Conservation (phyloP, 2,888 invertebrate species). For the Heliconius cydno region DNA sequence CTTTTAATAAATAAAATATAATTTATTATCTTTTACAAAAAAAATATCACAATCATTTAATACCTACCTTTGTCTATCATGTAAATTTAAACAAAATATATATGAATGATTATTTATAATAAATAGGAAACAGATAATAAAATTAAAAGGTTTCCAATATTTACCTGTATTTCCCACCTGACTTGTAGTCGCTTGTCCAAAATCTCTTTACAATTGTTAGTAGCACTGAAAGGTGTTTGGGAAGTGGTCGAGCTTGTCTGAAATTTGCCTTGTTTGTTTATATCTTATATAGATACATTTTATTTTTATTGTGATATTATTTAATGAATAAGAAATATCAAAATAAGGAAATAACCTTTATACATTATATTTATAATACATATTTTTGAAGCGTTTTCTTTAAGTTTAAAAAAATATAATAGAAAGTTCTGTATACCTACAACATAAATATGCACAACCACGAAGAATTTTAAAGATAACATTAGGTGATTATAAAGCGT, state of each 20-base stretch:
- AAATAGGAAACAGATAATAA: slow-evolving; percentile 1
- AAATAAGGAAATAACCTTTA: no score
- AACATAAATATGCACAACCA: no score
- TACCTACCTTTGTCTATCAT: slow-evolving; percentile 8
- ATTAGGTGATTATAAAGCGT: no score
- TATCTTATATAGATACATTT: neutral
- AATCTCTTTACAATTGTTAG: slow-evolving; percentile 92
- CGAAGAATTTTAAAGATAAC: no score
- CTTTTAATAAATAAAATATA: neutral
- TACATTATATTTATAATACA: no score
- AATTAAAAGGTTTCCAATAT: slow-evolving; percentile 29
- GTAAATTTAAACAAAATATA: neutral
- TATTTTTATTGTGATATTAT: neutral
- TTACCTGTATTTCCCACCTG: slow-evolving; percentile 91
- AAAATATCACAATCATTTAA: neutral
- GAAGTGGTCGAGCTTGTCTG: slow-evolving; percentile 91
- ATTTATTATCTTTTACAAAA: neutral
- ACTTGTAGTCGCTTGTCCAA: slow-evolving; percentile 92
- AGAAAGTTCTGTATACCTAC: no score
- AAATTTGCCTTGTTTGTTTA: slow-evolving; percentile 53
- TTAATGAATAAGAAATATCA: no score
- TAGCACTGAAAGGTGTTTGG: slow-evolving; percentile 81
- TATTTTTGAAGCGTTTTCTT: no score
- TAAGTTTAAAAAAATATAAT: no score
- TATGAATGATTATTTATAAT: slow-evolving; percentile 28